phyloP scores from a whole-genome alignment of 2,888 invertebrate genomes.

The Tubulanus polymorphus region DNA sequence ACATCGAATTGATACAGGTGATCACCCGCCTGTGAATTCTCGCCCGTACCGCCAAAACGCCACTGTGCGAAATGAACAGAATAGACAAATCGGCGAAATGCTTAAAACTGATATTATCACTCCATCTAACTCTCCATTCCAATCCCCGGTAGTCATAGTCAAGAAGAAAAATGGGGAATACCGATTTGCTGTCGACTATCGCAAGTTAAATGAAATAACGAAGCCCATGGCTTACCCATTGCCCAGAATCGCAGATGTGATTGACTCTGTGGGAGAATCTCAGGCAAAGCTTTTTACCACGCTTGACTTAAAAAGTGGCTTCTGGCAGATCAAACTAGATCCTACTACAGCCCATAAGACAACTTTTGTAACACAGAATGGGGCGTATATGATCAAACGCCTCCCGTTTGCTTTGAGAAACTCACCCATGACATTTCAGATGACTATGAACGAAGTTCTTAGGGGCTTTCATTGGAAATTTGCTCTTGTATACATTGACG shows the following conservation, averaged over 20 bases:
- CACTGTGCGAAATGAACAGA: slow-evolving; percentile 9
- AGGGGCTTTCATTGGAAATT: slow-evolving; percentile 21
- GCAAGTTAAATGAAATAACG: slow-evolving; percentile 19
- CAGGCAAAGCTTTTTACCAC: slow-evolving; percentile 12
- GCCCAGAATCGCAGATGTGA: slow-evolving; percentile 16
- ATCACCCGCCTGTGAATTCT: slow-evolving; percentile 10
- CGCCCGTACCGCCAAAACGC: slow-evolving; percentile 13
- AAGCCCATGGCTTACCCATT: slow-evolving; percentile 18
- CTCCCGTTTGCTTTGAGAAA: slow-evolving; percentile 24
- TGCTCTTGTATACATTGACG: slow-evolving; percentile 24
- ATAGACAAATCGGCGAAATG: slow-evolving; percentile 18
- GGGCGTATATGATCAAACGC: slow-evolving; percentile 17
- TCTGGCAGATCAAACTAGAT: slow-evolving; percentile 18
- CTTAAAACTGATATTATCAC: slow-evolving; percentile 20
- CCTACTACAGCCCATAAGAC: slow-evolving; percentile 16
- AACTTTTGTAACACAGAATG: slow-evolving; percentile 20
- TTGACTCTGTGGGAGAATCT: slow-evolving; percentile 17
- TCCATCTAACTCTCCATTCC: slow-evolving; percentile 17
- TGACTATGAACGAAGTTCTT: slow-evolving; percentile 16
- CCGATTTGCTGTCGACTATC: slow-evolving; percentile 22
- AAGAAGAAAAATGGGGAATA: slow-evolving; percentile 17
- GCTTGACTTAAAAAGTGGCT: slow-evolving; percentile 17
- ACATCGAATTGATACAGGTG: too few relatives aligned
- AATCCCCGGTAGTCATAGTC: slow-evolving; percentile 19
- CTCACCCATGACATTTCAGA: slow-evolving; percentile 20